phyloP scores from a whole-genome alignment of 2,113 vertebrate species.

The Delphinus delphis region DNA sequence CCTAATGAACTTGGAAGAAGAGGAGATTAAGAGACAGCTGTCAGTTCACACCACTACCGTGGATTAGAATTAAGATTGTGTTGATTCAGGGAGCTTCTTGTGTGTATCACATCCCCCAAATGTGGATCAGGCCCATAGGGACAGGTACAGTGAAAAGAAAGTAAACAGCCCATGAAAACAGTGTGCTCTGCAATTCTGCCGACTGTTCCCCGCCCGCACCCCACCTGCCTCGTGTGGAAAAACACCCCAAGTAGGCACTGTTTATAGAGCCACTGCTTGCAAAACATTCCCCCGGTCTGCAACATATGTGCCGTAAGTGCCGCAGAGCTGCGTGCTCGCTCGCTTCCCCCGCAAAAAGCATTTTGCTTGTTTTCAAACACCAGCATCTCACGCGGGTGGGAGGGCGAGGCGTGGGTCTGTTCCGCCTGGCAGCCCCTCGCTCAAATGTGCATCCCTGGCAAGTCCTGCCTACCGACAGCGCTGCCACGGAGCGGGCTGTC shows the following conservation, averaged over 20 bases:
- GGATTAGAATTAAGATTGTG: not conserved
- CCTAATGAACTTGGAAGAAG: not conserved
- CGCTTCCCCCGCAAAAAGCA: not conserved
- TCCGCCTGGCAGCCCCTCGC: constrained; percentile 53
- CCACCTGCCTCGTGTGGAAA: constrained; percentile 14
- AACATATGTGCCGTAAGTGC: not conserved
- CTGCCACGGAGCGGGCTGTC: constrained; percentile 33
- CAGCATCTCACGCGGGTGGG: not conserved
- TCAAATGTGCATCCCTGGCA: constrained; percentile 67
- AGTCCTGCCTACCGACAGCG: constrained; percentile 18
- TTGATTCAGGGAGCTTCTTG: not conserved
- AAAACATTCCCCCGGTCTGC: not conserved
- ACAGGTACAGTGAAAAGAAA: constrained; percentile 50
- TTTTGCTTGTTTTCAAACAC: constrained; percentile 70
- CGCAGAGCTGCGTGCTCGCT: not conserved
- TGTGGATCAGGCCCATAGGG: not conserved
- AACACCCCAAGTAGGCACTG: constrained; percentile 5
- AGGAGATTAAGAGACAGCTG: not conserved
- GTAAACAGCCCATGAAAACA: constrained; percentile 43
- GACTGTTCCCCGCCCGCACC: not conserved
- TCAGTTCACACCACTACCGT: not conserved
- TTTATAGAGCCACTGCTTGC: not conserved
- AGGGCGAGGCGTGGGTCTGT: constrained; percentile 29
- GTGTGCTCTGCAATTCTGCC: not conserved
- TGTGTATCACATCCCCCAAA: not conserved